Base-by-base conservation (phyloP, 2,888 invertebrate species). In the Nymphalis c-album region DNA sequence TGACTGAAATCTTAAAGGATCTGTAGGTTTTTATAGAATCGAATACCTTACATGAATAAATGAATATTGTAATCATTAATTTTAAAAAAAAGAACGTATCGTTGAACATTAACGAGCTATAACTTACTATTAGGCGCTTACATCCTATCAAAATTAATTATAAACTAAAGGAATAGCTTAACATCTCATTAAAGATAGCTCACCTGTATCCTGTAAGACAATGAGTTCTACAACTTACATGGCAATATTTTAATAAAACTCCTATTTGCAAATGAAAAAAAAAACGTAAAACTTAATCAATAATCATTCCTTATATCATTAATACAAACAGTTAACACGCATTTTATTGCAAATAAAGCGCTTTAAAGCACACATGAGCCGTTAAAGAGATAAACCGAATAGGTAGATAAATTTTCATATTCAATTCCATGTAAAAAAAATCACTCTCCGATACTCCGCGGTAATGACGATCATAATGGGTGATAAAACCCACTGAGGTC, bases 381-480 rank as follows among this genome's bases (percentile, higher is more conserved):
- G 57, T 40, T 57, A 57, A 57, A 57, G 40, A 57, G 60, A 40
- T 47, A 60, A 60, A 47, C 26, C 2, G 47, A 60, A 45, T 59
- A 40, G 60, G 53, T 48, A 51, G 57, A 59, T 66, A 58, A 59
- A 59, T 70, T 73, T 74, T 68, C 73, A 72, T 71, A 75, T 73
- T 74, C 75, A 77, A 77, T 74, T 73, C 71, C 31, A 64, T 60
- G 69, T 65, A 73, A 70, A 76, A 80, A 78, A 78, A 77, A 79
- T 76, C 74, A 66, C 71, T 71, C 61, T 67, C 63, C 75, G 72
- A 76, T 75, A 75, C 74, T 75, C 76, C 76, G 40, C 57, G 18
- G 77, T 83, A 87, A 86, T 88, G 85, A 86, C 85, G 90, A 90
- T 90, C 83, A 84, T 85, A 85, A 84, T 84, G 84, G 81, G 81